Base-by-base conservation (phyloP, 2,888 invertebrate genomes). In the Oligia latruncula region DNA sequence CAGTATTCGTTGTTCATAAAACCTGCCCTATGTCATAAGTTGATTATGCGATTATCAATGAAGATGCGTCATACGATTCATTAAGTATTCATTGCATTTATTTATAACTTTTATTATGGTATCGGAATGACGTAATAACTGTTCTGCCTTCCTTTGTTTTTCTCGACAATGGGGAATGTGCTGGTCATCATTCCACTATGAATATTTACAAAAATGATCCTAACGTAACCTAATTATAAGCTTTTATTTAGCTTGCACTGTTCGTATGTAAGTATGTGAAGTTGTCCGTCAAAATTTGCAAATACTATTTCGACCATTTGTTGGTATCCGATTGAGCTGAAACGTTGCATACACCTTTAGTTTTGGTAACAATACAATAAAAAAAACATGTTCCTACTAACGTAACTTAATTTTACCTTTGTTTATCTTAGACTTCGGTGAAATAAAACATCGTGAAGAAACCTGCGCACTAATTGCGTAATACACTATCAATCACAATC, bases 61-160 rank as follows among this genome's bases (percentile, higher is more conserved):
- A 67, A 40, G 5, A n/a, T 49, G 58, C 72, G 81, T 81, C 81
- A 71, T 71, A n/a, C 23, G 13, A 49, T 35, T 43, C 71, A 40
- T 85, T 85, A 71, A 11, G 66, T 62, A 85, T 85, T 71, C 85
- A 80, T 49, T 11, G 29, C 62, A 68, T 46, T 64, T 49, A 84
- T 58, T 68, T 67, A 80, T 77, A 17, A 43, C 68, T 65, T 76
- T 68, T 62, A 62, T 80, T 68, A 78, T 80, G 17, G 67, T 64
- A 17, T 55, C 23, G 23, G 46, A 49, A 78, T 68, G 62, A 49
- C 67, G 60, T 67, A 60, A 77, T 77, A 29, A 55, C 9, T 35
- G 20, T 29, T n/a, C n/a, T n/a, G 1, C 17, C 23, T 43, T 76
- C 46, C 43, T 80, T 84, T 68, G 84, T 64, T 81, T 64, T n/a